phyloP scores from a whole-genome alignment of 92 coral and sea anemone genomes.

The Anthopleura xanthogrammica region DNA sequence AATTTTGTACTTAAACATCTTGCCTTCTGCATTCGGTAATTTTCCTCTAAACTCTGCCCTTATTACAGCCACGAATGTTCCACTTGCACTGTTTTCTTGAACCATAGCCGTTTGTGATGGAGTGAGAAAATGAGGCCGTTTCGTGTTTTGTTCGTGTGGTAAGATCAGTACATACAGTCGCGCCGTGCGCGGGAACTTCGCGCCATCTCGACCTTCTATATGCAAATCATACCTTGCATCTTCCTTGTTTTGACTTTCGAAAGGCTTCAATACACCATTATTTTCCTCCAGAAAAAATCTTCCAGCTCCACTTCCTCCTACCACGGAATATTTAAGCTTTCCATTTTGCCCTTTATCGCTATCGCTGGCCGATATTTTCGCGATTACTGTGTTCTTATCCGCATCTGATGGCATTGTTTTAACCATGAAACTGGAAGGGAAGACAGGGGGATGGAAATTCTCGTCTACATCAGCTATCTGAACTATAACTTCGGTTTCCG shows the following conservation, averaged over 20 bases:
- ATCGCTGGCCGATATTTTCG: constrained; percentile 67
- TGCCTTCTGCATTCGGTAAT: constrained; percentile 2
- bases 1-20: constrained; percentile 50
- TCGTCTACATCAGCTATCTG: constrained; percentile 72
- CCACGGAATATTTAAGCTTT: constrained; percentile 49
- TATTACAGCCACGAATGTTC: constrained; percentile 74
- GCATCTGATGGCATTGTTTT: constrained; percentile 48
- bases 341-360: constrained; percentile 65
- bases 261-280: constrained; percentile 59
- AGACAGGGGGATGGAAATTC: constrained; percentile 75
- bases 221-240: constrained; percentile 62
- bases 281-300: constrained; percentile 59
- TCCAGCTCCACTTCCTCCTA: constrained; percentile 83
- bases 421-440: constrained; percentile 42
- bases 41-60: constrained; percentile 49
- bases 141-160: constrained; percentile 42
- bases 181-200: constrained; percentile 67
- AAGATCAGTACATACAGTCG: constrained; percentile 54
- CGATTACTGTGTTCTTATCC: constrained; percentile 37
- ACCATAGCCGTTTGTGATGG: constrained; percentile 48
- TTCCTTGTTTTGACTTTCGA: constrained; percentile 55
- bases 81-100: constrained; percentile 68
- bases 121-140: constrained; percentile 64
- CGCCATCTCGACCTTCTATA: constrained; percentile 77
- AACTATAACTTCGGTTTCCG: constrained; percentile 62